Percentiles rank a stretch among this genome's conserved stretches.
Evolutionary conservation across 2,888 invertebrate genomes (phyloP).

Genomic region (Catocala nupta): DNA sequence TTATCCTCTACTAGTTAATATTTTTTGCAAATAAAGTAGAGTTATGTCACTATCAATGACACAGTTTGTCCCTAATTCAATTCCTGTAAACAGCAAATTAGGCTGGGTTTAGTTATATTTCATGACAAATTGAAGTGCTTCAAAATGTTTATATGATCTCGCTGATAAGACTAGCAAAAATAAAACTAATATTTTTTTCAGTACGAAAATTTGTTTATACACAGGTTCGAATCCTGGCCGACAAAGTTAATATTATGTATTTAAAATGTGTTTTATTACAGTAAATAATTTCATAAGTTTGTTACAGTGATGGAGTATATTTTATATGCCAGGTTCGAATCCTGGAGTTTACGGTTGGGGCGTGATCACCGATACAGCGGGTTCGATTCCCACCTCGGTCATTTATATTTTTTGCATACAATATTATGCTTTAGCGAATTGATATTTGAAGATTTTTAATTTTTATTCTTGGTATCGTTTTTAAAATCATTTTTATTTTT

Average conservation of each 20-base stretch:
- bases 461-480: background rate
- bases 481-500: no score
- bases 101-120: no score
- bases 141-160: no score
- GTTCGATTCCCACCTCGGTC: slow-evolving; percentile 2
- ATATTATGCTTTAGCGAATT: slow-evolving; percentile 4
- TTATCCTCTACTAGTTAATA: no score
- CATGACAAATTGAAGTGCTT: no score
- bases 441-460: slow-evolving; percentile 3
- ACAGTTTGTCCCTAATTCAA: no score
- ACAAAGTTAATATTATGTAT: background rate
- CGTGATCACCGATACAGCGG: background rate
- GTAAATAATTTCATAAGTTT: background rate
- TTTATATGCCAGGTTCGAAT: slow-evolving; percentile 11
- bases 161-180: no score
- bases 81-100: no score
- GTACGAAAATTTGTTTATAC: no score
- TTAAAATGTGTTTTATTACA: slow-evolving; percentile 14
- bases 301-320: slow-evolving; percentile 2
- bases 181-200: no score
- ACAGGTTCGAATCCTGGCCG: slow-evolving; percentile 44
- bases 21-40: no score
- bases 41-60: no score
- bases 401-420: background rate
- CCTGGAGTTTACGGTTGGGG: background rate